These are phyloP conservation scores for Phymatocera aterrima DNA, from an alignment of 2,888 invertebrate genomes.

Conservation along the genomic window DNA sequence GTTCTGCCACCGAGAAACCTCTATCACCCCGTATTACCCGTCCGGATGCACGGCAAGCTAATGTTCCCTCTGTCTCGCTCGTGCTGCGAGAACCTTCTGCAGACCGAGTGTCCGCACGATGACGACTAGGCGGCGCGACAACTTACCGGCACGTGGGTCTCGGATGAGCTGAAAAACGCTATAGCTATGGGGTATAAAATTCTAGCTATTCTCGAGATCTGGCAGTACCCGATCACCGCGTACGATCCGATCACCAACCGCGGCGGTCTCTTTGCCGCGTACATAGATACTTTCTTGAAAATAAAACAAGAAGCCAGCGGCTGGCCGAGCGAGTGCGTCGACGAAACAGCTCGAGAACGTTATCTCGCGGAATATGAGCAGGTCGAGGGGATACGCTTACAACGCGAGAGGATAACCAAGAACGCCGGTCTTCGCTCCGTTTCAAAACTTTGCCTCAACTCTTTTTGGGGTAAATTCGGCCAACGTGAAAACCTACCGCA, in stretches of 20 bases:
- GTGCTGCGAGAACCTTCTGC: neutral
- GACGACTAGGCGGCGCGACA: constrained; percentile 47
- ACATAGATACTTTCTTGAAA: constrained; percentile 64
- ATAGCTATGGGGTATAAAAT: constrained; percentile 47
- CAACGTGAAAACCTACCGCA: too few species aligned
- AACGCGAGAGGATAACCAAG: constrained; percentile 39
- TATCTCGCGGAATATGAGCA: constrained; percentile 48
- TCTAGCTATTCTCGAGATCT: constrained; percentile 57
- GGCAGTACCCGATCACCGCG: constrained; percentile 60
- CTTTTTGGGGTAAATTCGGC: too few species aligned
- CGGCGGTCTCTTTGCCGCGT: constrained; percentile 60
- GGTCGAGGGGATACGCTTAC: constrained; percentile 48
- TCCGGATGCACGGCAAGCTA: neutral
- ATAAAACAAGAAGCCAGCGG: constrained; percentile 60
- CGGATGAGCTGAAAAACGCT: constrained; percentile 62
- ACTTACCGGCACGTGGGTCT: constrained; percentile 63
- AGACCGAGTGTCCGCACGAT: constrained; percentile 53
- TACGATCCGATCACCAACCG: constrained; percentile 52
- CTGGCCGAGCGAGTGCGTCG: constrained; percentile 57
- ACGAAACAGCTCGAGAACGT: constrained; percentile 46
- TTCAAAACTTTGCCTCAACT: too few species aligned
- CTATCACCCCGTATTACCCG: neutral
- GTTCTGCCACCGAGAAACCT: neutral
- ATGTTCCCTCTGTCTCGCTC: neutral
- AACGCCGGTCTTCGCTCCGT: constrained; percentile 52